Base-by-base conservation (phyloP, 2,888 invertebrate species). In the Zygogramma bicolorata region DNA sequence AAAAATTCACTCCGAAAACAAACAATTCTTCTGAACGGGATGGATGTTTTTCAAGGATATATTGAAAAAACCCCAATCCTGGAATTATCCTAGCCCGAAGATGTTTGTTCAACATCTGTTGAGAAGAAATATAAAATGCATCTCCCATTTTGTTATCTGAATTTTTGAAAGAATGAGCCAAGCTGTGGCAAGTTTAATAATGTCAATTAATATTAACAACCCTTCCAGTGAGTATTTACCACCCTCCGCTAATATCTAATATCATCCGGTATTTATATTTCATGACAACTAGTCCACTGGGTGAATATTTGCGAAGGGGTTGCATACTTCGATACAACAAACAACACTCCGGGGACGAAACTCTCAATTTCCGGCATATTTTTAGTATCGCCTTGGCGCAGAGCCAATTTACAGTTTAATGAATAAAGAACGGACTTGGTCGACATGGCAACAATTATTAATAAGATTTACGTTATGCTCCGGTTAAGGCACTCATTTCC, bases 331-430 rank as follows among this genome's bases (percentile, higher is more conserved):
- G 53, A 53, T 27, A 27, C 27, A 84, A 83, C 81, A 82, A 83
- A 84, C 82, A 81, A 78, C 80, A 38, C 81, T 82, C 80, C 82
- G 63, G 81, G 82, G 83, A 83, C 81, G 80, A 80, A 80, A 81
- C 81, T 83, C 83, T 82, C 83, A 84, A 84, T 84, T 84, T 84
- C 84, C 83, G 81, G 80, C 79, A 82, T 81, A 82, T 75, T 75
- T 74, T 75, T 65, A 71, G 68, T 68, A 71, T 66, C 29, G 58
- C 63, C 65, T 46, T 76, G 79, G 79, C 78, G 61, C 66, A 62
- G 58, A 70, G 70, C 76, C 79, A 79, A 79, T 79, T 76, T 77
- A 75, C 74, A 77, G 46, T 78, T 74, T 80, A 77, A 80, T 79
- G 78, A 78, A 79, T 77, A 76, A 77, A 77, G 76, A 77, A 76